Evolutionary conservation across 2,888 invertebrate genomes (phyloP), one percentile per base, ranked within the genome.

Genomic region (Eumerus sabulonum): DNA sequence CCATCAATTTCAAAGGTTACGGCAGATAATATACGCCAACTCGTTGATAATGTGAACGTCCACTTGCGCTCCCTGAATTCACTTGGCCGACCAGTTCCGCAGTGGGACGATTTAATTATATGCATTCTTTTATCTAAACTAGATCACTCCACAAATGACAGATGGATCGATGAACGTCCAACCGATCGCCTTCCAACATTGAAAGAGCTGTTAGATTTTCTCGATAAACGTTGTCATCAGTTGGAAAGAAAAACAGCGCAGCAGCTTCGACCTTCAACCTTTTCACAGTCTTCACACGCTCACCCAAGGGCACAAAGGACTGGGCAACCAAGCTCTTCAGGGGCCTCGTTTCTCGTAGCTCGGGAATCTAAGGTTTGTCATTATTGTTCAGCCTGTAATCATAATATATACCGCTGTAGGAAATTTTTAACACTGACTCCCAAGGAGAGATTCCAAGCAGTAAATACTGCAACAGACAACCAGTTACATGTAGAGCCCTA

Each of bases 71-170:
- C 44, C 1, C 17, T 45, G 9, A 13, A 18, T n/a, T 60, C 60
- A 13, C 48, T 48, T n/a, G 60, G 60, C 1, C 11, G 62, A 63
- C 51, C 62, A 1, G 51, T 63, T n/a, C 16, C 51, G 0, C 62
- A 63, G 0, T 42, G 51, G 19, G 42, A 62, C 18, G 50, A 62
- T 27, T 16, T 62, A 1, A 42, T 50, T 14, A 62, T 62, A 1
- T 27, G 50, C 19, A 19, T 60, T 4, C 12, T 60, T 18, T 11
- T 60, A 38, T 60, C 60, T 9, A 62, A 51, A 11, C 4, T 62
- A 9, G 51, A 62, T 2, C 13, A 17, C 13, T 27, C 40, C 1
- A 51, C 50, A 13, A 44, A 51, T 9, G 62, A 62, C 18, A n/a
- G n/a, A n/a, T n/a, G n/a, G n/a, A n/a, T n/a, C n/a, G n/a, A n/a